A percentile compares a stretch with the other conserved stretches of the same genome.
These are phyloP conservation scores for Epistrophella euchroma DNA, from an alignment of 2,888 invertebrate species.

Conservation along the genomic window DNA sequence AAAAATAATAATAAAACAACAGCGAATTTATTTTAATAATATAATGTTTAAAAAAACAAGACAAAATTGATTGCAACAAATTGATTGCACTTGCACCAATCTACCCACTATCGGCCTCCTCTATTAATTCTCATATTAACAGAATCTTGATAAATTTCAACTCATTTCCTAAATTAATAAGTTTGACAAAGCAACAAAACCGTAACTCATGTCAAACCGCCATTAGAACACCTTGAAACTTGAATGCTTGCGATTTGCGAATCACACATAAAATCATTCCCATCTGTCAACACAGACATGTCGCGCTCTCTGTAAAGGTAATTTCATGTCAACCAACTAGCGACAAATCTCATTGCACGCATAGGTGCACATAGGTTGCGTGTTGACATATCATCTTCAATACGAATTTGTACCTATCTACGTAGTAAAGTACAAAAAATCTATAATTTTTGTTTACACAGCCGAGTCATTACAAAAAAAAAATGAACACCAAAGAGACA, in stretches of 20 bases:
- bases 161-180: slow-evolving; percentile 72
- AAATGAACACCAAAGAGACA: slow-evolving; percentile 28
- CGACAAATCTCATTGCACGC: slow-evolving; percentile 18
- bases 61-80: slow-evolving; percentile 62
- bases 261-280: slow-evolving; percentile 42
- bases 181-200: slow-evolving; percentile 38
- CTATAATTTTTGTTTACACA: slow-evolving; percentile 23
- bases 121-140: slow-evolving; percentile 43
- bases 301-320: neutral
- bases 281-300: slow-evolving; percentile 54
- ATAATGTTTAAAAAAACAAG: slow-evolving; percentile 31
- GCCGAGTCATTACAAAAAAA: slow-evolving; percentile 26
- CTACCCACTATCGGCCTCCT: neutral
- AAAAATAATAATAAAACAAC: slow-evolving; percentile 31
- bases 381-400: slow-evolving; percentile 67
- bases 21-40: slow-evolving; percentile 63
- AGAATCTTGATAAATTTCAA: slow-evolving; percentile 63
- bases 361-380: slow-evolving; percentile 47
- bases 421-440: slow-evolving; percentile 6
- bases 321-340: neutral
- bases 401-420: slow-evolving; percentile 43
- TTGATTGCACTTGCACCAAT: neutral
- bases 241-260: slow-evolving; percentile 18
- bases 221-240: slow-evolving; percentile 70
- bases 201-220: slow-evolving; percentile 64